Percentiles rank a stretch among this genome's conserved stretches.
phyloP scores from a whole-genome alignment of 2,797 vertebrate species.

The Eulemur rubriventer region DNA sequence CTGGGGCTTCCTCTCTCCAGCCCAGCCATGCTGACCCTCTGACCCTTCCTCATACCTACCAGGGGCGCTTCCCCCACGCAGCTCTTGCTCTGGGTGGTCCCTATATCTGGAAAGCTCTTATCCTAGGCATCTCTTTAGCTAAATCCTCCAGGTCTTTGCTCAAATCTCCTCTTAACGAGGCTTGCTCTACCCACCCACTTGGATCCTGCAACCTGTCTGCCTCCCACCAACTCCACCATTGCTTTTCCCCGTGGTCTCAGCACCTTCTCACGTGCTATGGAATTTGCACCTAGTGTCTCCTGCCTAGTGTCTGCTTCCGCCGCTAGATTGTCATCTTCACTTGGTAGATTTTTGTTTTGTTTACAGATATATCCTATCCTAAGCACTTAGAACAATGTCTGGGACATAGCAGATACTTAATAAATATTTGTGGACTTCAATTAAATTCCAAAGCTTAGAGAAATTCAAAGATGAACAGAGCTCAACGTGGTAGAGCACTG shows the following conservation, averaged over 20 bases:
- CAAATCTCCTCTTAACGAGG: background rate
- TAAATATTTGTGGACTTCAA: background rate
- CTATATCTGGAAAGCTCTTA: background rate
- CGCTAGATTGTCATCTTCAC: background rate
- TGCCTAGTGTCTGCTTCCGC: background rate
- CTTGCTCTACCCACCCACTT: background rate
- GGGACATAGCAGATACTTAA: background rate
- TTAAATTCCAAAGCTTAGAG: background rate
- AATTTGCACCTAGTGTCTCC: background rate
- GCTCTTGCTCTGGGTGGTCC: background rate
- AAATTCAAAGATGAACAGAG: background rate
- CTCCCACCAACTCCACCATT: no score
- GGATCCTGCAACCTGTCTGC: background rate
- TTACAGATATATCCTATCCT: background rate
- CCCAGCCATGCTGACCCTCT: background rate
- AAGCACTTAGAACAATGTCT: background rate
- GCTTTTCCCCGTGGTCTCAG: no score
- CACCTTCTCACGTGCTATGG: background rate
- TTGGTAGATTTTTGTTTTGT: background rate
- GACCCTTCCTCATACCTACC: background rate
- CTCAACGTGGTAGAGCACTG: fast-evolving
- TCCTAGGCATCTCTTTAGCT: background rate
- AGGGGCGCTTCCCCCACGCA: background rate
- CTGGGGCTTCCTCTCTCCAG: fast-evolving
- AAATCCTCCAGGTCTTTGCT: background rate